phyloP scores from a whole-genome alignment of 2,797 vertebrate genomes.

The Enteromius anoplus region DNA sequence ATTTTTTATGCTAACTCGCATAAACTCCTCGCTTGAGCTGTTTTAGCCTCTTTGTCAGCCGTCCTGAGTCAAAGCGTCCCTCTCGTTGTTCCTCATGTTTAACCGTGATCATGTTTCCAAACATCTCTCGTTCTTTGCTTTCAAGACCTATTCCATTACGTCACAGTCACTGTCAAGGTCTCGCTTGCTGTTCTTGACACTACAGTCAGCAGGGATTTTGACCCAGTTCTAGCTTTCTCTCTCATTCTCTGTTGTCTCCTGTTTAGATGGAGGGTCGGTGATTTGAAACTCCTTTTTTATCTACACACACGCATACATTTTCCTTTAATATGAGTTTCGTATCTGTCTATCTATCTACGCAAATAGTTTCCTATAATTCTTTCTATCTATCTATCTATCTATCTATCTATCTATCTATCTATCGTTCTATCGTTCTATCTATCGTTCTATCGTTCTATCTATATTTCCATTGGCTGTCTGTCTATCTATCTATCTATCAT shows the following conservation, averaged over 20 bases:
- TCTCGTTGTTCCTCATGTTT: not conserved
- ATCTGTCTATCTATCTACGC: too few relatives aligned
- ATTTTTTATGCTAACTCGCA: not conserved
- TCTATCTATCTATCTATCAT: too few relatives aligned
- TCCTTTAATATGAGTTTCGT: too few relatives aligned
- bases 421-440: too few relatives aligned
- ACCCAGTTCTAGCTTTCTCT: not conserved
- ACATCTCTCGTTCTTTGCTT: slow-evolving; percentile 2
- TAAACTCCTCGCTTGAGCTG: slow-evolving; percentile 18
- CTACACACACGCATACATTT: too few relatives aligned
- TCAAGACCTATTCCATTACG: not conserved
- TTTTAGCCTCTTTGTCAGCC: slow-evolving; percentile 2
- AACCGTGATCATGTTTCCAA: slow-evolving; percentile 18
- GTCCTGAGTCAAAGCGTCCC: slow-evolving; percentile 1
- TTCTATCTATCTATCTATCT: too few relatives aligned
- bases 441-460: too few relatives aligned
- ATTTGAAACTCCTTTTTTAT: not conserved
- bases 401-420: too few relatives aligned
- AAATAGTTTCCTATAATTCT: too few relatives aligned
- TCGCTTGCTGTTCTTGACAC: not conserved
- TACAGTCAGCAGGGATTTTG: not conserved
- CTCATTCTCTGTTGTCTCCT: not conserved
- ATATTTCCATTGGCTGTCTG: too few relatives aligned
- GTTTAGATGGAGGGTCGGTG: not conserved
- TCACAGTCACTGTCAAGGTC: slow-evolving; percentile 8